These are phyloP conservation scores for Balearica regulorum DNA, from an alignment of 2,797 vertebrate species.

Conservation along the genomic window DNA sequence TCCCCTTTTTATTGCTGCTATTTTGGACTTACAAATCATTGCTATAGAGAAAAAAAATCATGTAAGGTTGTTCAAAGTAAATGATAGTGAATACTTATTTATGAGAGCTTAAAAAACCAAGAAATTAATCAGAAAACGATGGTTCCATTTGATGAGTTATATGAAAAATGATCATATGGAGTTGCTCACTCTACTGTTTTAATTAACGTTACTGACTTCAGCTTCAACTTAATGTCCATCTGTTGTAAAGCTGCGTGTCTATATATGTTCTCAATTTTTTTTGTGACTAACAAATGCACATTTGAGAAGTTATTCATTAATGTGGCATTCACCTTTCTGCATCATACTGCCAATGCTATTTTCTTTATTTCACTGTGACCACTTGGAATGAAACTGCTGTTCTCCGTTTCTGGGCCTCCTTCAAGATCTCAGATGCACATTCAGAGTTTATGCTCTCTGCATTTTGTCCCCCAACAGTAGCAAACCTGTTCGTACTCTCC, in stretches of 20 bases:
- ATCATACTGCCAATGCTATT: not conserved
- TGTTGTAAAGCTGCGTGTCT: not conserved
- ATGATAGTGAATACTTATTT: not conserved
- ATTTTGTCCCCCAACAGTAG: not conserved
- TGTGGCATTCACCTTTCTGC: conserved; percentile 1
- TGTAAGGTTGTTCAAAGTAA: not conserved
- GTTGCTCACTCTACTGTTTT: conserved; percentile 30
- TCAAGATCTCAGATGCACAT: not conserved
- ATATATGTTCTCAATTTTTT: not conserved
- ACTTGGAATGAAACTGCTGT: not conserved
- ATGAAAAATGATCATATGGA: conserved; percentile 41
- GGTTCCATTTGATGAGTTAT: not conserved
- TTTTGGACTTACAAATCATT: not conserved
- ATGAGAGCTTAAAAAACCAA: not conserved
- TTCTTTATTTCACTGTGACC: not conserved
- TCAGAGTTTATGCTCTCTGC: not conserved
- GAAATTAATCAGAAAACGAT: conserved; percentile 17
- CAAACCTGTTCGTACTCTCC: not conserved
- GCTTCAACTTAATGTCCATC: conserved; percentile 32
- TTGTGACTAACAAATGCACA: conserved; percentile 35
- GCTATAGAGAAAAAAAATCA: not conserved
- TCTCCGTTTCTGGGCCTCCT: not conserved
- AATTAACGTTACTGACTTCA: conserved; percentile 43
- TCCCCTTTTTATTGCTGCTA: not conserved
- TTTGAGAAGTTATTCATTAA: conserved; percentile 13